These are phyloP conservation scores for Drymonia ruficornis DNA, from an alignment of 2,888 invertebrate genomes.

Conservation along the genomic window DNA sequence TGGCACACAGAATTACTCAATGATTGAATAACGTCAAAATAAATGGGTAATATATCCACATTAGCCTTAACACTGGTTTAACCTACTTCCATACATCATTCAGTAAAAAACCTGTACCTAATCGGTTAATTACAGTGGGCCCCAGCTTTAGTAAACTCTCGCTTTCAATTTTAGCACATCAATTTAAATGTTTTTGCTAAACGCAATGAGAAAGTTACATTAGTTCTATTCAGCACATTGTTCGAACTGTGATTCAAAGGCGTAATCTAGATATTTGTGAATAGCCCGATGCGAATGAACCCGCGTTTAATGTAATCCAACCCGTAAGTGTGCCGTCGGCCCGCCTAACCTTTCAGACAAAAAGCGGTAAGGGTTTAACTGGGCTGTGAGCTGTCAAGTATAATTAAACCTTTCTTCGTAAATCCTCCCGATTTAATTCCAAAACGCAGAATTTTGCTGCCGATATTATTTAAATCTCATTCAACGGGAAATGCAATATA, in stretches of 20 bases:
- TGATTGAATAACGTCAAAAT: too few relatives aligned
- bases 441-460: neutral
- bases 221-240: constrained; percentile 56
- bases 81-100: too few relatives aligned
- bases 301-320: constrained; percentile 77
- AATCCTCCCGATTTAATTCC: neutral
- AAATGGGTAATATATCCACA: too few relatives aligned
- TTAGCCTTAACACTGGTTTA: too few relatives aligned
- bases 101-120: neutral
- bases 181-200: constrained; percentile 17
- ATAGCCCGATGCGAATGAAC: constrained; percentile 80
- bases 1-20: too few relatives aligned
- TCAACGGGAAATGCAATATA: neutral
- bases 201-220: constrained; percentile 45
- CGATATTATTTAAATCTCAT: neutral
- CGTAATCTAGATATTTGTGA: constrained; percentile 72
- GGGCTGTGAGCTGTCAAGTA: constrained; percentile 38
- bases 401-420: constrained; percentile 24
- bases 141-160: neutral
- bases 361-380: constrained; percentile 55
- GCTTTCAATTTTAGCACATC: constrained; percentile 3
- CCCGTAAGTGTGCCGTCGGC: constrained; percentile 76
- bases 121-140: neutral
- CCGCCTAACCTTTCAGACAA: constrained; percentile 74
- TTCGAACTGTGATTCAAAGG: constrained; percentile 68